Evolutionary conservation across 2,113 vertebrate genomes (phyloP).

Genomic region (Scalopus aquaticus): DNA sequence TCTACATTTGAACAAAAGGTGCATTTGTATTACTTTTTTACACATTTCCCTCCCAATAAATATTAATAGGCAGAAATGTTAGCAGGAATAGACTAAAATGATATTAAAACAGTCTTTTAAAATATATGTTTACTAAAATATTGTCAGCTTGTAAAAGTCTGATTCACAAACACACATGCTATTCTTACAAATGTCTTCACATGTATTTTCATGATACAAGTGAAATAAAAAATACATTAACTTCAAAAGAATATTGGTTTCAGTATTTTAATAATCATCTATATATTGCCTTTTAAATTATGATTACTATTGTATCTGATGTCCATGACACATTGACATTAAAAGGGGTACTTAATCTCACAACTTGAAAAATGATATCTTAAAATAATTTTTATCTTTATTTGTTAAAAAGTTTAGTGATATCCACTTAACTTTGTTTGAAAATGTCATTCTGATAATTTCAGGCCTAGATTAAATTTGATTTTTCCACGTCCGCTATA

Average conservation of each 20-base stretch:
- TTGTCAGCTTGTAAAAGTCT: background rate
- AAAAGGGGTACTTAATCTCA: background rate
- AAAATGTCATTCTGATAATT: conserved; percentile 29
- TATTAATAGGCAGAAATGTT: background rate
- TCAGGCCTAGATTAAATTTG: background rate
- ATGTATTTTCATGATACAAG: background rate
- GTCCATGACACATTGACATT: background rate
- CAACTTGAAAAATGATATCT: background rate
- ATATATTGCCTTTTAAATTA: background rate
- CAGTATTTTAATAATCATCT: background rate
- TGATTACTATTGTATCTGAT: background rate
- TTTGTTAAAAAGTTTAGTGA: background rate
- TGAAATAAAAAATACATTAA: background rate
- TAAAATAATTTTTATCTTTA: background rate
- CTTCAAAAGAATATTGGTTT: background rate
- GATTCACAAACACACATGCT: background rate
- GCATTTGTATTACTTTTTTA: background rate
- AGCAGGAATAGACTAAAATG: background rate
- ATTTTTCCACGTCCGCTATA: background rate
- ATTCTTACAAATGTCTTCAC: background rate
- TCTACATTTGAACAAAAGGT: background rate
- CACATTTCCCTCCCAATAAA: background rate
- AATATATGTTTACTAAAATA: background rate
- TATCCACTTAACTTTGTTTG: background rate
- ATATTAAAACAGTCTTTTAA: background rate